These are phyloP conservation scores for Plusia festucae DNA, from an alignment of 2,888 invertebrate species.

Conservation along the genomic window DNA sequence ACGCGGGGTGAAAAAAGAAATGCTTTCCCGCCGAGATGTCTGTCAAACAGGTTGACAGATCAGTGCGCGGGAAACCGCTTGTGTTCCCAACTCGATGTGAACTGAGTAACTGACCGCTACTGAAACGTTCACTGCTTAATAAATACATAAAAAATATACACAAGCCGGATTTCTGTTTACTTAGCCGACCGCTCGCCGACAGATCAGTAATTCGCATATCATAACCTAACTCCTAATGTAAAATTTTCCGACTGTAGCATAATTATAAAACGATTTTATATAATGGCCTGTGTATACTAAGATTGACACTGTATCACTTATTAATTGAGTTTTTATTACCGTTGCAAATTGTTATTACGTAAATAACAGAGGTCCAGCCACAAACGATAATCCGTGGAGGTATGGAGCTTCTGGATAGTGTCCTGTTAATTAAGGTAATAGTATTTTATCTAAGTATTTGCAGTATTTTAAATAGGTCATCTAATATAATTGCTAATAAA, in stretches of 20 bases:
- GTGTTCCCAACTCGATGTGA: slow-evolving; percentile 63
- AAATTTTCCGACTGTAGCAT: slow-evolving; percentile 40
- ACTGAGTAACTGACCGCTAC: slow-evolving; percentile 64
- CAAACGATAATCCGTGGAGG: no score
- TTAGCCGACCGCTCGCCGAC: slow-evolving; percentile 11
- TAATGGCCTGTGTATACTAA: slow-evolving; percentile 22
- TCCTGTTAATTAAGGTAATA: no score
- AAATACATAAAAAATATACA: slow-evolving; percentile 62
- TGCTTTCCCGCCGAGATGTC: slow-evolving; percentile 70
- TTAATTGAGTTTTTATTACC: slow-evolving; percentile 5
- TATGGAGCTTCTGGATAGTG: no score
- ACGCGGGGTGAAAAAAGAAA: slow-evolving; percentile 33
- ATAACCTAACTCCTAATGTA: slow-evolving; percentile 19
- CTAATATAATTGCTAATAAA: no score
- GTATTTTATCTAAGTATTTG: no score
- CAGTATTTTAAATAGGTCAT: no score
- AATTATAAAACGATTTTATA: slow-evolving; percentile 40
- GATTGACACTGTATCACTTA: slow-evolving; percentile 5
- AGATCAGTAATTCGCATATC: slow-evolving; percentile 18
- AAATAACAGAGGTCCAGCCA: background rate
- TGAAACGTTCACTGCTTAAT: slow-evolving; percentile 70
- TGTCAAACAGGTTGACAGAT: slow-evolving; percentile 61
- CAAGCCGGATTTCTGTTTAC: slow-evolving; percentile 37
- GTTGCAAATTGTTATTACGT: slow-evolving; percentile 12
- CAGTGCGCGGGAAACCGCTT: slow-evolving; percentile 70